A percentile compares a stretch with the other conserved stretches of the same genome.
Evolutionary conservation across 2,888 invertebrate species (phyloP).

Genomic region (Diadromus collaris): DNA sequence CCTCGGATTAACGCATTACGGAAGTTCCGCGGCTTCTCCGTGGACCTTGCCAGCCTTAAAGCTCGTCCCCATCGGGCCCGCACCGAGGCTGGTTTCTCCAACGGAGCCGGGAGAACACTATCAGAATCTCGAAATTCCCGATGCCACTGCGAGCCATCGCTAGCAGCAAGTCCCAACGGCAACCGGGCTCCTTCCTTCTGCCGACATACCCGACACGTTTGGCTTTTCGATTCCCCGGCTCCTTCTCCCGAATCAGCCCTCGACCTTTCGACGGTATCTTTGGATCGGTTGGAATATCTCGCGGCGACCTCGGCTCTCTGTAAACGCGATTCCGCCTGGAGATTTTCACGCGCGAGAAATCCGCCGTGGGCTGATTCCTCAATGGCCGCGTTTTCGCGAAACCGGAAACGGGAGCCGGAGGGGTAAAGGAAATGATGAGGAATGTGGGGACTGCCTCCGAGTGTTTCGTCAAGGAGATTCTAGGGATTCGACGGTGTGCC

Average conservation of each 20-base stretch:
- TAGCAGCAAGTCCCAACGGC: slow-evolving; percentile 13
- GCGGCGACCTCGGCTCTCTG: background rate
- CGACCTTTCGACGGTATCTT: background rate
- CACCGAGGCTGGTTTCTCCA: background rate
- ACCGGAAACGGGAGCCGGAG: too few relatives aligned
- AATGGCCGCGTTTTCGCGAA: too few relatives aligned
- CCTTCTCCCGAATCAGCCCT: background rate
- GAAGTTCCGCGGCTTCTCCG: slow-evolving; percentile 75
- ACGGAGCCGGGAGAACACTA: slow-evolving; percentile 41
- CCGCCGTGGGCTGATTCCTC: too few relatives aligned
- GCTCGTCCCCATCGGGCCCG: slow-evolving; percentile 51
- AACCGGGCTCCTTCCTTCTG: background rate
- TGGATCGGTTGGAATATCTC: background rate
- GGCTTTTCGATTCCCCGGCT: background rate
- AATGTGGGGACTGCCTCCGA: too few relatives aligned
- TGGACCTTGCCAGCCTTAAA: slow-evolving; percentile 66
- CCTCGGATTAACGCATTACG: slow-evolving; percentile 78
- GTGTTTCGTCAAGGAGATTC: too few relatives aligned
- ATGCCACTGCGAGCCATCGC: slow-evolving; percentile 51
- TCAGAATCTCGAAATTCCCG: slow-evolving; percentile 67
- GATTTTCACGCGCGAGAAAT: background rate
- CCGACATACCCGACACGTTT: slow-evolving; percentile 11
- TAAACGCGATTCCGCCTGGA: background rate
- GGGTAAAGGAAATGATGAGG: too few relatives aligned
- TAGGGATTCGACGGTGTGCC: too few relatives aligned